Base-by-base conservation (phyloP, 2,113 vertebrate genomes). In the Nannospalax galili region DNA sequence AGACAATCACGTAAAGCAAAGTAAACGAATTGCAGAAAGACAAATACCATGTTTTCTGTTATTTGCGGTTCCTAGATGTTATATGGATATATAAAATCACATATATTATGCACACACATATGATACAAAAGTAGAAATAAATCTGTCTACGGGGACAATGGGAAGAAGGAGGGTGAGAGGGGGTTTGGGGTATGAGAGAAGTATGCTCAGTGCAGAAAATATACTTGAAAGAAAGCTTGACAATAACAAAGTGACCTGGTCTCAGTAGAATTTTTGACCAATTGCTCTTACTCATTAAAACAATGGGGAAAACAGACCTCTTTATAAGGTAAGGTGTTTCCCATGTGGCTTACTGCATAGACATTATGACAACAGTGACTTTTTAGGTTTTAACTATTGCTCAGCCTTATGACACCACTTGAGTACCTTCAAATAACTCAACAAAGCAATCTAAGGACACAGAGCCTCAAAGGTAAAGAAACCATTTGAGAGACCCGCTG, bases 321-420 rank as follows among this genome's bases (percentile, higher is more conserved):
- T 92, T 96, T 92, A 84, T 84, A 92, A 88, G 60, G 45, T 70
- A 82, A 96, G 37, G 0, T 60, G 79, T 80, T 88, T 37, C 10
- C 17, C 42, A 7, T 56, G 32, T 78, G 30, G 19, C 85, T 88
- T 67, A 84, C 88, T 85, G 70, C 69, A 89, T 56, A 92, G 81
- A 85, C 11, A 72, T 19, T 88, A 92, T 16, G 52, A n/a, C 56
- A 86, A 58, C 77, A 91, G 67, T 86, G 37, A 26, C 20, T 67
- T 85, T 80, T 74, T 22, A 3, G 32, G 52, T 56, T 69, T 72
- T 48, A 60, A 88, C 70, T 82, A 42, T 48, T 60, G 86, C 16
- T 86, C 30, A 90, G 37, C 48, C 11, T 94, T 12, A 48, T 17
- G 12, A 67, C 95, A 74, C 56, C 60, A 45, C 40, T 78, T 11